These are phyloP conservation scores for Hirudinaria manillensis DNA, from an alignment of 2,888 invertebrate species.

Conservation along the genomic window DNA sequence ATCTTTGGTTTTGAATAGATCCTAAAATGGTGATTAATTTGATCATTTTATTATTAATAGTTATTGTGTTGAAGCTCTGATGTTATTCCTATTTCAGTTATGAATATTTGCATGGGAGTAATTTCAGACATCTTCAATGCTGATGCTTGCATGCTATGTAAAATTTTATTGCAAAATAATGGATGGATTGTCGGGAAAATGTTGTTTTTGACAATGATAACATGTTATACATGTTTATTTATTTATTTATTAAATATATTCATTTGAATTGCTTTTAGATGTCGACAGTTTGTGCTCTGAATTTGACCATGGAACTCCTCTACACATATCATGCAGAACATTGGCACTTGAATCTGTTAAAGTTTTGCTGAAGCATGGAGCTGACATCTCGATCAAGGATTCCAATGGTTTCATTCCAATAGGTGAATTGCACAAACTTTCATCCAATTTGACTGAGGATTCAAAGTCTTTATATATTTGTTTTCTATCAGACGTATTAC, in stretches of 20 bases:
- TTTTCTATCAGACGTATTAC: constrained; percentile 52
- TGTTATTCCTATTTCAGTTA: not conserved
- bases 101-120: no score
- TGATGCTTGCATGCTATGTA: no score
- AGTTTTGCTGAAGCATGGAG: constrained; percentile 53
- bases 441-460: not conserved
- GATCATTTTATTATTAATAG: not conserved
- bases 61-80: not conserved
- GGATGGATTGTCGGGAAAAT: no score
- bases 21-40: not conserved
- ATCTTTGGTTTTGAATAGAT: no score
- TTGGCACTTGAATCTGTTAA: constrained; percentile 54
- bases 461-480: not conserved
- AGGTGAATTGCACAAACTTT: constrained; percentile 13
- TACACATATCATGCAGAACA: constrained; percentile 57
- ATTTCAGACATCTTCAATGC: no score
- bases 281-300: constrained; percentile 56
- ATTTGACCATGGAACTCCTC: constrained; percentile 56
- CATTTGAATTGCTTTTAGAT: constrained; percentile 43
- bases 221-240: no score
- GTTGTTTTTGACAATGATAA: no score
- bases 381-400: constrained; percentile 49
- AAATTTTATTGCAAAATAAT: no score
- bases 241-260: no score
- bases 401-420: constrained; percentile 46